phyloP scores from a whole-genome alignment of 1,140 invertebrate genomes.

The Nephotettix cincticeps region DNA sequence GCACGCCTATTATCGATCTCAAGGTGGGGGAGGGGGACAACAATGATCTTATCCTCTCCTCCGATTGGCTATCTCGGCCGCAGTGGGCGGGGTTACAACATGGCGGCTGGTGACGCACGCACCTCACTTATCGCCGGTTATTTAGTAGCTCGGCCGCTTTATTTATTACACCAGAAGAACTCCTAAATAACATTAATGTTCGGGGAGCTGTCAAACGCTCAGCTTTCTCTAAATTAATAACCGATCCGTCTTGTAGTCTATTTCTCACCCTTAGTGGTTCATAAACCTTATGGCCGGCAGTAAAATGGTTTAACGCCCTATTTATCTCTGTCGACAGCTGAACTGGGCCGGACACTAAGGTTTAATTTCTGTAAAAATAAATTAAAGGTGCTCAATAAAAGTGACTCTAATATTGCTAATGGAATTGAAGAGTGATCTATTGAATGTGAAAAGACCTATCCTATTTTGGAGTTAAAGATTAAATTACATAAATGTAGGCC shows the following conservation, averaged over 20 bases:
- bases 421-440: too few relatives aligned
- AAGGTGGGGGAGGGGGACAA: background rate
- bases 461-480: too few relatives aligned
- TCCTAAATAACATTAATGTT: constrained; percentile 19
- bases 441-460: too few relatives aligned
- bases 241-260: background rate
- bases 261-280: background rate
- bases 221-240: constrained; percentile 22
- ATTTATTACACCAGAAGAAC: constrained; percentile 8
- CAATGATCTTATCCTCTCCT: constrained; percentile 11
- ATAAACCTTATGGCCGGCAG: too few relatives aligned
- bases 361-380: too few relatives aligned
- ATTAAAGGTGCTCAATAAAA: too few relatives aligned
- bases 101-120: constrained; percentile 9
- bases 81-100: constrained; percentile 2
- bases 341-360: too few relatives aligned
- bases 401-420: too few relatives aligned
- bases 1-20: background rate
- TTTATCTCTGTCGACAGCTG: too few relatives aligned
- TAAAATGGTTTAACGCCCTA: too few relatives aligned
- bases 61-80: background rate
- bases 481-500: too few relatives aligned
- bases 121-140: background rate
- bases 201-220: constrained; percentile 1
- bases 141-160: background rate